A percentile compares a stretch with the other conserved stretches of the same genome.
Evolutionary conservation across 2,113 vertebrate species (phyloP).

Genomic region (Mastomys natalensis): DNA sequence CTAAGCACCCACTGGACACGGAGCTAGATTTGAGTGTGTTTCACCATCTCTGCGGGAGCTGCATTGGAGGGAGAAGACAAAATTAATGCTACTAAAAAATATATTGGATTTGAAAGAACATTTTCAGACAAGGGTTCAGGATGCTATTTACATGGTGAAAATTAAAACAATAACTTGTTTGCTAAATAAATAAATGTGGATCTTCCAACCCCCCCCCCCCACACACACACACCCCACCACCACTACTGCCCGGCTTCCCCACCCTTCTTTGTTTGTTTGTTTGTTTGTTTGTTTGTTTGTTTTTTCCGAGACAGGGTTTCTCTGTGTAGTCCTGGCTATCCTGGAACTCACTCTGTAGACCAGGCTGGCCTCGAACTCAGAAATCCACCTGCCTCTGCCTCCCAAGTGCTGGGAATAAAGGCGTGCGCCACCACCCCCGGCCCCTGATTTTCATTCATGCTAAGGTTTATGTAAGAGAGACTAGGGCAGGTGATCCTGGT

Average conservation of each 20-base stretch:
- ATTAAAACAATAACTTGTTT: background rate
- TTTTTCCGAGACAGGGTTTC: too few species aligned
- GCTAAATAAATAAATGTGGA: background rate
- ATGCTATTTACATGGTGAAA: background rate
- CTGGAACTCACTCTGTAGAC: too few species aligned
- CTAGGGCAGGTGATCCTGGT: background rate
- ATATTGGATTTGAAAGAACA: background rate
- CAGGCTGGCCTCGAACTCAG: too few species aligned
- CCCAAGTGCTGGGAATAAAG: too few species aligned
- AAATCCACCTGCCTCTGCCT: too few species aligned
- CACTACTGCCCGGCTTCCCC: too few species aligned
- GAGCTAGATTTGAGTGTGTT: background rate
- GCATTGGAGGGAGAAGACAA: background rate
- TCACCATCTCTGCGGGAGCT: background rate
- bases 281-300: too few species aligned
- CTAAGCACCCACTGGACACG: background rate
- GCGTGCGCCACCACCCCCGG: too few species aligned
- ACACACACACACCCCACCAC: too few species aligned
- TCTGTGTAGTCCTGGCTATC: too few species aligned
- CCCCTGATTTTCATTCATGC: background rate
- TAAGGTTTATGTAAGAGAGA: background rate
- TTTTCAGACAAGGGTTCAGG: background rate
- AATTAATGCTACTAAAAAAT: too few species aligned
- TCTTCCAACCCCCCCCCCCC: accelerated
- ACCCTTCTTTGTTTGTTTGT: too few species aligned